Evolutionary conservation across 1,140 invertebrate species (phyloP).

Genomic region (Drosophila ironensis): DNA sequence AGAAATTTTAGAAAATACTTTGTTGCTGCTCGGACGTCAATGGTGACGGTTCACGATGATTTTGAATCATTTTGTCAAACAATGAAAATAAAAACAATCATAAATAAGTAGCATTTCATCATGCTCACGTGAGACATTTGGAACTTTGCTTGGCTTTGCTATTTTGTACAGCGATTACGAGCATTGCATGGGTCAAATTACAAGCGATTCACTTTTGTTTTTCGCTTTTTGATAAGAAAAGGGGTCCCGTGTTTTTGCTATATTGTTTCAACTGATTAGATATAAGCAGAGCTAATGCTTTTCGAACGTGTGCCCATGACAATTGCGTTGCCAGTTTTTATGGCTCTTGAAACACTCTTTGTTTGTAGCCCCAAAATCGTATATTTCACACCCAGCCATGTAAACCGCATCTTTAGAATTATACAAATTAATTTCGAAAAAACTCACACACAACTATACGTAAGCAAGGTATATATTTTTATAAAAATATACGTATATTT

Average conservation of each 20-base stretch:
- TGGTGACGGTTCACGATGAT: constrained; percentile 13
- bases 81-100: constrained; percentile 1
- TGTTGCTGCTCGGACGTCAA: constrained; percentile 40
- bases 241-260: constrained; percentile 2
- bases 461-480: constrained; percentile 4
- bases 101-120: constrained; percentile 1
- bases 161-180: constrained; percentile 15
- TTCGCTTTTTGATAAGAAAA: constrained; percentile 27
- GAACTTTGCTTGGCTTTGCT: constrained; percentile 16
- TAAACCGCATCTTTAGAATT: no score
- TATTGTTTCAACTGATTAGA: constrained; percentile 26
- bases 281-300: constrained; percentile 10
- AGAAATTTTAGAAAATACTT: constrained; percentile 33
- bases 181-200: constrained; percentile 29
- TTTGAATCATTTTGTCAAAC: constrained; percentile 4
- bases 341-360: neutral
- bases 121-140: constrained; percentile 55
- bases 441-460: no score
- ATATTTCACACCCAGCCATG: no score
- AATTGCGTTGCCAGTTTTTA: constrained; percentile 1
- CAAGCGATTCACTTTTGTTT: constrained; percentile 13
- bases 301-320: constrained; percentile 10
- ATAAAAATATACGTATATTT: constrained; percentile 11
- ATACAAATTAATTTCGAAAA: neutral
- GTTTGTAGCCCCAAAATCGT: no score